Evolutionary conservation across 2,797 vertebrate species (phyloP), one percentile per base, ranked within the genome.

Genomic region (Xenops minutus): DNA sequence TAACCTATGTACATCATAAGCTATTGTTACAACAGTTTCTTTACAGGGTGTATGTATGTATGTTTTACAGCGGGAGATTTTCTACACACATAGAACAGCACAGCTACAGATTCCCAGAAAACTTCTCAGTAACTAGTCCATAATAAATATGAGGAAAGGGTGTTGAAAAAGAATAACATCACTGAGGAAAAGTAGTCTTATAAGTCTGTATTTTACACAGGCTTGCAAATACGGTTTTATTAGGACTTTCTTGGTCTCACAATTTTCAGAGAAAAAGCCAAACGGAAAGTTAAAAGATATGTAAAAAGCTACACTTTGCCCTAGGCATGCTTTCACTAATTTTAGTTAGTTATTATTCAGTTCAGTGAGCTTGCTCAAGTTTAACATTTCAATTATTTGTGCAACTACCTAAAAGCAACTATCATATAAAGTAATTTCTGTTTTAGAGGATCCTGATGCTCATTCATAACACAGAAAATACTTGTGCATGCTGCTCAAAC

Each of bases 361-460:
- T 96, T 94, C 85, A 86, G 58, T 91, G 88, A 95, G 54, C 61
- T 88, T 77, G 72, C 56, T 93, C 30, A 81, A 88, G 55, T 91
- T 86, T 88, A 92, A 86, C 66, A 51, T 95, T 97, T 91, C 89
- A 81, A 84, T 95, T 93, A 89, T 82, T 95, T 95, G 76, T 72
- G 69, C 85, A 89, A 88, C 79, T 91, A 72, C 72, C 44, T 83
- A 76, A 94, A 92, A 88, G 89, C 39, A 58, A 68, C 41, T 92
- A 86, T 89, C 54, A 46, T 29, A 43, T 68, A 58, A 95, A 91
- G 34, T 61, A 3, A 0, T 61, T 93, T 88, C 37, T 73, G 23
- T 43, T 91, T 74, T 81, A 88, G 37, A 43, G 30, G 12, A 88
- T 83, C 22, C 12, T 72, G 48, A 54, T 92, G 44, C 29, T 68